These are phyloP conservation scores for Lepilemur ruficaudatus DNA, from an alignment of 2,797 vertebrate genomes.

Conservation along the genomic window DNA sequence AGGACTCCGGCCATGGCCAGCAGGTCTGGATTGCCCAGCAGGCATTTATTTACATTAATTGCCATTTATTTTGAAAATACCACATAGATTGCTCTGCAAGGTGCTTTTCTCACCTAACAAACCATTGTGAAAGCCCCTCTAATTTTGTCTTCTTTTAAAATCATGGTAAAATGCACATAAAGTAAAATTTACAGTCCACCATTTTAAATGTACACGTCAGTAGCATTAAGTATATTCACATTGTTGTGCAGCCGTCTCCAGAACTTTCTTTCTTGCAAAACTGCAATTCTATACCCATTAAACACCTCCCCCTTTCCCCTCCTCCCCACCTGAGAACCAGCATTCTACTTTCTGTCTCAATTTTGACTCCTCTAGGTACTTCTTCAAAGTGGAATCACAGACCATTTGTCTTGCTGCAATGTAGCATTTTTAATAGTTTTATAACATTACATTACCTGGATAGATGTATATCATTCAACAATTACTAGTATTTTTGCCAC, in stretches of 20 bases:
- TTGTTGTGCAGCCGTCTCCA: background rate
- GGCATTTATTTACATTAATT: background rate
- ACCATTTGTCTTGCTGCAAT: background rate
- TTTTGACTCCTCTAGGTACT: background rate
- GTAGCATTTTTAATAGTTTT: background rate
- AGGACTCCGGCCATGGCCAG: background rate
- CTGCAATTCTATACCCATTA: background rate
- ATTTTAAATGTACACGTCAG: background rate
- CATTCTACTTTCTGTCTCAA: slow-evolving; percentile 1
- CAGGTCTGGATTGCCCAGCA: background rate
- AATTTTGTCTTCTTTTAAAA: background rate
- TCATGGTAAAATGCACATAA: background rate
- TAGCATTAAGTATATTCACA: background rate
- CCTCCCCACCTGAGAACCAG: background rate
- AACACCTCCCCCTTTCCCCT: background rate
- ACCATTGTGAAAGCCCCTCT: background rate
- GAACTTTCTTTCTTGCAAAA: background rate
- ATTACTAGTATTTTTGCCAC: background rate
- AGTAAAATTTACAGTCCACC: background rate
- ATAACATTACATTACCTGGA: background rate
- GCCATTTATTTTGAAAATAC: background rate
- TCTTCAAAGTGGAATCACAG: background rate
- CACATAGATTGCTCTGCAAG: background rate
- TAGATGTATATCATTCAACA: background rate
- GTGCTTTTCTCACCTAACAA: background rate